Evolutionary conservation across 2,113 vertebrate genomes (phyloP), one percentile per base, ranked within the genome.

Genomic region (Todiramphus chloris): DNA sequence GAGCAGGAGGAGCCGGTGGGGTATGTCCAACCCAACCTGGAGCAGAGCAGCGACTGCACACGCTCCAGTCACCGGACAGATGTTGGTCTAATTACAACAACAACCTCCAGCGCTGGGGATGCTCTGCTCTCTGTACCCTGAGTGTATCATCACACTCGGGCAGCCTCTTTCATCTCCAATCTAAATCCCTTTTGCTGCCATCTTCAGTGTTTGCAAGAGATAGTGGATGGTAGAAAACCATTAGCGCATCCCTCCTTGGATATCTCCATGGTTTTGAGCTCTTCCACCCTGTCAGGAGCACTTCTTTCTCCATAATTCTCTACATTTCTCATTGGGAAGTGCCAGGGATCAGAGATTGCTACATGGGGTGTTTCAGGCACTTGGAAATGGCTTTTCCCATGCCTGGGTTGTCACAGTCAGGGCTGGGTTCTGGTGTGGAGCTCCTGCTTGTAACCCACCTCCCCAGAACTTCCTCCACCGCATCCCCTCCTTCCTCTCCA

Each of bases 141-240:
- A 9, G 33, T 21, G 81, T 58, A 50, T n/a, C 85, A 17, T 24
- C 2, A 2, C 85, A 67, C 43, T 6, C 3, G 3, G 56, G 69
- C 33, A 4, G 44, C 48, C 78, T 83, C 88, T 66, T 67, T 90
- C 77, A 96, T 80, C 88, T 70, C 79, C 28, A 25, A 2, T 74
- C 90, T 73, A 90, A 92, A 96, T 93, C 95, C 82, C 39, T 27
- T 83, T 88, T 72, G 51, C 83, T 79, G 66, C 75, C 48, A 30
- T 59, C 25, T 69, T 79, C 44, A 30, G 48, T 25, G 44, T 76
- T 59, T 37, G 27, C 46, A 59, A 83, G 37, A 87, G 59, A 39
- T 50, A 27, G 64, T 75, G 84, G n/a, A 20, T 55, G 69, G 50
- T 55, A 55, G 66, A 27, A 95, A 69, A 53, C 73, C 37, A 33